Base-by-base conservation (phyloP, 2,888 invertebrate genomes). In the Polietes domitor region DNA sequence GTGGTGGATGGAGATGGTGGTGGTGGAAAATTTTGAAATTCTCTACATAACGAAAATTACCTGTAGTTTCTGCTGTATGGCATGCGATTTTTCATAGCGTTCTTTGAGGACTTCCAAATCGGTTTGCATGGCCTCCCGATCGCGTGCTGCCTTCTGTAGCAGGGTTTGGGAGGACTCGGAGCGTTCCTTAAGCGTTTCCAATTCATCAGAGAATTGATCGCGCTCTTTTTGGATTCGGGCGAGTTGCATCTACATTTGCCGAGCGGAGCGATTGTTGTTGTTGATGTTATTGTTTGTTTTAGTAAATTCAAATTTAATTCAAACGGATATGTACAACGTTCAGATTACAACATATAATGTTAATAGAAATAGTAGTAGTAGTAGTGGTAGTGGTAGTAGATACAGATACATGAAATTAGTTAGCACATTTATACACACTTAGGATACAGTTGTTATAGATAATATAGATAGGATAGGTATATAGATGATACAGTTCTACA, bases 101-200 rank as follows among this genome's bases (percentile, higher is more conserved):
- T 98, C 98, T 90, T 97, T 95, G 10, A 97, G 93, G 63, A 98
- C 95, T 77, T 98, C 97, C 86, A 97, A 93, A 92, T 98, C 98
- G 0, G 97, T 96, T 87, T 96, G 95, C 82, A 96, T 94, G 85
- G 96, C 96, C 89, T 98, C 97, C 86, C 96, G 94, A 88, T 98
- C 98, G 32, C 98, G 94, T 84, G 97, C 96, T 32, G 96, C 95
- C 91, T 98, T 96, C 87, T 95, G 94, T 65, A 97, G 94, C 86
- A 98, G 96, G 73, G 95, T 96, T 85, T 96, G 96, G 58, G 97
- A 96, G 21, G 96, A 94, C 89, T 98, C 97, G 15, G 96, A 94
- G 74, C 97, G 94, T 91, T 97, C 97, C 88, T 97, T 96, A 85
- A 97, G 93, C 88, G 96, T 95, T 77, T 96, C 96, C 86, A 96